Conservation (phyloP, 2,888 invertebrate species). For the Hofmannophila pseudospretella region DNA sequence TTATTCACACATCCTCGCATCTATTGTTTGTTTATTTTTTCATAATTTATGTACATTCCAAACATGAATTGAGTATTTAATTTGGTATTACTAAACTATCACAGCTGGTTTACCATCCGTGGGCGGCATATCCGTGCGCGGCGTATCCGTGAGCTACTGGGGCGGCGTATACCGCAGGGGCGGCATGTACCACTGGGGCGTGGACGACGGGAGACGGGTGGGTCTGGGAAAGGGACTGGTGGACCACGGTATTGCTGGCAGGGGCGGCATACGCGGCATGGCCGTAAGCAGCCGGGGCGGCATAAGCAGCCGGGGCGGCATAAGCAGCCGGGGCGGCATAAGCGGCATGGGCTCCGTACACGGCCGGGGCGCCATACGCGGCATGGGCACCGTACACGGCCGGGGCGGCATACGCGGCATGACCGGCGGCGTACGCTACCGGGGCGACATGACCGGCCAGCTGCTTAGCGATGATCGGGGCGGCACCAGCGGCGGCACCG, state of each 20-base stretch:
- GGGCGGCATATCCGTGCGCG: constrained; percentile 31
- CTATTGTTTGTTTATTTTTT: constrained; percentile 56
- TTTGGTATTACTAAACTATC: constrained; percentile 64
- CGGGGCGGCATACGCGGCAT: constrained; percentile 18
- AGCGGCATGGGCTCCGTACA: constrained; percentile 16
- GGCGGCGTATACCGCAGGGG: constrained; percentile 31
- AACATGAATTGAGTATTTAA: constrained; percentile 55
- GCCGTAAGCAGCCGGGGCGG: constrained; percentile 15
- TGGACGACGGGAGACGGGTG: constrained; percentile 54
- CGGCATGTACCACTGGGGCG: constrained; percentile 33
- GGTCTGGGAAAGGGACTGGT: constrained; percentile 57
- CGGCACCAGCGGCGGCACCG: constrained; percentile 67
- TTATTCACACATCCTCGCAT: constrained; percentile 74
- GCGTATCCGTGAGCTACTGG: constrained; percentile 32
- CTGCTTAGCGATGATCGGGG: constrained; percentile 65
- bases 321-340: constrained; percentile 27
- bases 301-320: constrained; percentile 14
- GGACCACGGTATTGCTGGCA: constrained; percentile 47
- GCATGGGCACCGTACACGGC: constrained; percentile 25
- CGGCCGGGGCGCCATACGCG: constrained; percentile 20
- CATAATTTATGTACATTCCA: constrained; percentile 65
- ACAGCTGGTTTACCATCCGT: constrained; percentile 68
- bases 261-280: constrained; percentile 27
- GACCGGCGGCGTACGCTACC: constrained; percentile 28
- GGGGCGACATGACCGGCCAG: constrained; percentile 47